Percentiles rank a stretch among this genome's conserved stretches.
Evolutionary conservation across 1,140 invertebrate species (phyloP).

Genomic region (Thaumatotibia leucotreta): DNA sequence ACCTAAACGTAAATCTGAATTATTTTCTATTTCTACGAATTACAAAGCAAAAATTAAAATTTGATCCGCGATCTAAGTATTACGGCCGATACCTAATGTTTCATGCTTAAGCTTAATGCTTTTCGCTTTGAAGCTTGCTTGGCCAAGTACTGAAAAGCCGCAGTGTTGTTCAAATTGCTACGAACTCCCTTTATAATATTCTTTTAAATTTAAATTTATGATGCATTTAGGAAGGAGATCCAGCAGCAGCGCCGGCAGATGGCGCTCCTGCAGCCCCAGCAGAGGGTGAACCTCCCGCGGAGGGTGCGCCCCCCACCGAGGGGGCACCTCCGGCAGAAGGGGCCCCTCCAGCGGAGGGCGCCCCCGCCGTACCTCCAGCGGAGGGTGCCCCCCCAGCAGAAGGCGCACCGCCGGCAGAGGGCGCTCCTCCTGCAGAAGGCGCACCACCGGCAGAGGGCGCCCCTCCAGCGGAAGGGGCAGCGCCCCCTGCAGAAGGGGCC

Average conservation of each 20-base stretch:
- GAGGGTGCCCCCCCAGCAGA: conserved; percentile 18
- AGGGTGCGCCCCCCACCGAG: conserved; percentile 16
- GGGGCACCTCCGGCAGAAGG: conserved; percentile 24
- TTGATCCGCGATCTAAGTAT: too few relatives aligned
- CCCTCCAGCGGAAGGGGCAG: conserved; percentile 25
- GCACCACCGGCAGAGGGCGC: conserved; percentile 20
- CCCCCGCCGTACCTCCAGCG: conserved; percentile 19
- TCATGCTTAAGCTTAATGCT: too few relatives aligned
- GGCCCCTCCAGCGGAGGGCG: conserved; percentile 25
- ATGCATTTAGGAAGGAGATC: conserved; percentile 19
- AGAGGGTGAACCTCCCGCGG: conserved; percentile 18
- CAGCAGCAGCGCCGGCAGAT: conserved; percentile 15
- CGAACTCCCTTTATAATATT: too few relatives aligned
- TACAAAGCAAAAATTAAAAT: too few relatives aligned
- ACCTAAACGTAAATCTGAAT: too few relatives aligned
- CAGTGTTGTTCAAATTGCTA: neutral
- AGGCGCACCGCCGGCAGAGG: conserved; percentile 25
- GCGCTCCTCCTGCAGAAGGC: conserved; percentile 29
- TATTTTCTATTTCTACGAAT: too few relatives aligned
- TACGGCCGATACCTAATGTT: too few relatives aligned
- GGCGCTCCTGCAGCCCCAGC: conserved; percentile 15
- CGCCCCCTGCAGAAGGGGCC: conserved; percentile 30
- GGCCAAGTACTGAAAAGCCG: too few relatives aligned
- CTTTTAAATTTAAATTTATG: neutral
- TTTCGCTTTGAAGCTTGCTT: neutral